Conservation (phyloP, 2,888 invertebrate genomes). For the Andricus quercusramuli region DNA sequence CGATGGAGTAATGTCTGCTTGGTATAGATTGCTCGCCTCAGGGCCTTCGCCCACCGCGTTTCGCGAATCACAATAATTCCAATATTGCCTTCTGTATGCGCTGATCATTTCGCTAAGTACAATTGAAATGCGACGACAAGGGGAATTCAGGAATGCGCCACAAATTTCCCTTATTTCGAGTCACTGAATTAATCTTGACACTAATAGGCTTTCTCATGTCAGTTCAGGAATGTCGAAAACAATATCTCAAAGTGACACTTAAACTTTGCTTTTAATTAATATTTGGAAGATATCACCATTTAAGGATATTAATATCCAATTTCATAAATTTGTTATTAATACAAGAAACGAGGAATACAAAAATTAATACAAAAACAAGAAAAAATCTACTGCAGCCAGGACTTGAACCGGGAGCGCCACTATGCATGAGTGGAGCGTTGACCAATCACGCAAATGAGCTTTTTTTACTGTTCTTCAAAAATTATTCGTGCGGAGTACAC, state of each 20-base stretch:
- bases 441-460: too few relatives aligned
- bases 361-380: too few relatives aligned
- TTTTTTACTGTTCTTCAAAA: too few relatives aligned
- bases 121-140: constrained; percentile 63
- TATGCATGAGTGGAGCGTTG: too few relatives aligned
- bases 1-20: constrained; percentile 74
- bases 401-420: too few relatives aligned
- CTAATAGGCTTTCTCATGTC: background rate
- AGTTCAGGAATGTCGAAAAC: background rate
- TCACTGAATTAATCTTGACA: background rate
- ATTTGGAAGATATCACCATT: too few relatives aligned
- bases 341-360: too few relatives aligned
- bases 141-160: constrained; percentile 51
- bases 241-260: background rate
- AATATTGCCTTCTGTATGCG: constrained; percentile 75
- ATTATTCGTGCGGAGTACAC: too few relatives aligned
- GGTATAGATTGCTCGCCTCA: constrained; percentile 76
- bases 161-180: background rate
- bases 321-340: too few relatives aligned
- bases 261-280: too few relatives aligned
- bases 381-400: too few relatives aligned
- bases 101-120: constrained; percentile 76
- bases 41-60: constrained; percentile 65
- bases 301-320: too few relatives aligned
- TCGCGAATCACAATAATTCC: constrained; percentile 77